Base-by-base conservation (phyloP, 2,113 vertebrate genomes). In the Paedocypris sp. region DNA sequence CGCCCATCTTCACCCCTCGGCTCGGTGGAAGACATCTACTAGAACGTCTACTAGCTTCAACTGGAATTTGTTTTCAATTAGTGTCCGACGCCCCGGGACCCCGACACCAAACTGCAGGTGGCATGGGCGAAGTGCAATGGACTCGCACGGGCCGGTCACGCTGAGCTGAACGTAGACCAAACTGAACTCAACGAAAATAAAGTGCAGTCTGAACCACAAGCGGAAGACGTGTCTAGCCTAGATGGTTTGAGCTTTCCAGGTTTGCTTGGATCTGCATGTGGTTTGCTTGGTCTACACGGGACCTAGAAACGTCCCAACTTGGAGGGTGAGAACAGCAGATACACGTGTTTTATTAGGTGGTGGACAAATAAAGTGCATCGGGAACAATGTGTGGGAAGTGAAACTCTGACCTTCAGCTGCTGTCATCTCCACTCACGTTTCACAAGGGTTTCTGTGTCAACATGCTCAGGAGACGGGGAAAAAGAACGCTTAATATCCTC, bases 391-490 rank as follows among this genome's bases (percentile, higher is more conserved):
- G 77, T 80, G 79, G 69, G 78, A 72, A 79, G 75, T 77, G 67
- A 78, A 71, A 75, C 77, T 67, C 29, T 4, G 64, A 64, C 66
- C 72, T 77, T 63, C 79, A 75, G 70, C 75, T 67, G 60, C 69
- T 74, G 76, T 81, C 79, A 73, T 75, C 74, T 73, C 79, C 77
- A 81, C 75, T 83, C 73, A 75, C 77, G 78, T 81, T 82, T 82
- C 77, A 79, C 46, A 39, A 41, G 64, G 69, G 74, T 71, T 73
- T 66, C 69, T 71, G 57, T 73, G 72, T 85, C 79, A 80, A 76
- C 60, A 65, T 61, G 35, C 49, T 43, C 31, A 11, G 35, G 28
- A 43, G 59, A 41, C 12, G 7, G 36, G 12, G 41, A 41, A 32
- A 48, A 59, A 52, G 48, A 58, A 36, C 20, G 8, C 39, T 64